Conservation (phyloP, 1,140 invertebrate species). For the Neotoxoptera formosana region DNA sequence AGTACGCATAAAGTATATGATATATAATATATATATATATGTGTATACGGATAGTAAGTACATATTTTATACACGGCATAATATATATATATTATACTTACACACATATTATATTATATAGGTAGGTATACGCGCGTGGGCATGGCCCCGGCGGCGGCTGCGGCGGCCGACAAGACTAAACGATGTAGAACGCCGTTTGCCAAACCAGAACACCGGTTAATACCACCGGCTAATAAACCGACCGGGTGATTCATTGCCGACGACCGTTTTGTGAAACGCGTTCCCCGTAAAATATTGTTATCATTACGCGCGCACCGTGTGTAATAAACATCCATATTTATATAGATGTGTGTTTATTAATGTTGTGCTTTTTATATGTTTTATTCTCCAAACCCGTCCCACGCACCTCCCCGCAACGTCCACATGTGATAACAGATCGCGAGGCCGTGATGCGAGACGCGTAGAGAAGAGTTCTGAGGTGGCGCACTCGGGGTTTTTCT, state of each 20-base stretch:
- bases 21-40: not conserved
- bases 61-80: not conserved
- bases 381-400: not conserved
- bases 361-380: not conserved
- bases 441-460: no score
- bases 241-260: slow-evolving; percentile 41
- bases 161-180: slow-evolving; percentile 37
- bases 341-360: not conserved
- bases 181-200: slow-evolving; percentile 49
- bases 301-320: not conserved
- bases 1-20: not conserved
- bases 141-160: not conserved
- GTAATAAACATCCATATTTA: not conserved
- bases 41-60: not conserved
- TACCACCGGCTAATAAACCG: slow-evolving; percentile 47
- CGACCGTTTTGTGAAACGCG: slow-evolving; percentile 37
- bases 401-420: not conserved
- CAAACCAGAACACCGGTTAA: slow-evolving; percentile 49
- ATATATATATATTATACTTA: not conserved
- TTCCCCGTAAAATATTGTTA: slow-evolving; percentile 20
- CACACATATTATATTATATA: not conserved
- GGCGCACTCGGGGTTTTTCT: not conserved
- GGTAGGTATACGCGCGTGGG: slow-evolving; percentile 26
- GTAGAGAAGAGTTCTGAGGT: not conserved
- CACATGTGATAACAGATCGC: not conserved